A percentile compares a stretch with the other conserved stretches of the same genome.
These are phyloP conservation scores for Drosophila fulvimacula DNA, from an alignment of 2,888 invertebrate genomes.

Conservation along the genomic window DNA sequence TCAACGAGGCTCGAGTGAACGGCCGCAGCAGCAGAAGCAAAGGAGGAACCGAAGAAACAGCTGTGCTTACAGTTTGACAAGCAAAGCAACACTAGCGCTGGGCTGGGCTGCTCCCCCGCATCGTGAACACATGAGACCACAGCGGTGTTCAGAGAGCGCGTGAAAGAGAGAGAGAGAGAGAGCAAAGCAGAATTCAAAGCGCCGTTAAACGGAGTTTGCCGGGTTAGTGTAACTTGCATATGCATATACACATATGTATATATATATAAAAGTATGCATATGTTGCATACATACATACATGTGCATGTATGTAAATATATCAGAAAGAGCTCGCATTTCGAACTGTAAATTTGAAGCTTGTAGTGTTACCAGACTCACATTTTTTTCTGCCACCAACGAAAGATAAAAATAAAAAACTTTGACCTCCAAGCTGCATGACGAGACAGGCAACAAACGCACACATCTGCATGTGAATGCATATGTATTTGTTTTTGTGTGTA, in stretches of 20 bases:
- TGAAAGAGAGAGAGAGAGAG: slow-evolving; percentile 24
- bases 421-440: slow-evolving; percentile 60
- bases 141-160: slow-evolving; percentile 18
- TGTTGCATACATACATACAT: slow-evolving; percentile 10
- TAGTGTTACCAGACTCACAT: slow-evolving; percentile 38
- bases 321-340: slow-evolving; percentile 26
- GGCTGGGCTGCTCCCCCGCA: slow-evolving; percentile 67
- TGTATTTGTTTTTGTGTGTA: not conserved
- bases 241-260: not conserved
- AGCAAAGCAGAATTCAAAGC: slow-evolving; percentile 40
- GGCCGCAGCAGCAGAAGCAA: slow-evolving; percentile 54
- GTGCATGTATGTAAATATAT: slow-evolving; percentile 26
- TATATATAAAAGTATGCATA: not conserved
- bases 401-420: slow-evolving; percentile 45
- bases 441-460: slow-evolving; percentile 7
- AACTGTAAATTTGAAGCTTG: slow-evolving; percentile 14
- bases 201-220: slow-evolving; percentile 64
- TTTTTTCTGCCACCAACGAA: slow-evolving; percentile 7
- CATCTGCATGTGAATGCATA: not conserved
- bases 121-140: slow-evolving; percentile 57
- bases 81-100: slow-evolving; percentile 25
- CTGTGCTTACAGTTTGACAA: slow-evolving; percentile 68
- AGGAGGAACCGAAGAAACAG: slow-evolving; percentile 58
- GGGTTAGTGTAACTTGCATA: slow-evolving; percentile 66
- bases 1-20: slow-evolving; percentile 60